Conservation (phyloP, 2,113 vertebrate species). For the Campylomormyrus tamandua region DNA sequence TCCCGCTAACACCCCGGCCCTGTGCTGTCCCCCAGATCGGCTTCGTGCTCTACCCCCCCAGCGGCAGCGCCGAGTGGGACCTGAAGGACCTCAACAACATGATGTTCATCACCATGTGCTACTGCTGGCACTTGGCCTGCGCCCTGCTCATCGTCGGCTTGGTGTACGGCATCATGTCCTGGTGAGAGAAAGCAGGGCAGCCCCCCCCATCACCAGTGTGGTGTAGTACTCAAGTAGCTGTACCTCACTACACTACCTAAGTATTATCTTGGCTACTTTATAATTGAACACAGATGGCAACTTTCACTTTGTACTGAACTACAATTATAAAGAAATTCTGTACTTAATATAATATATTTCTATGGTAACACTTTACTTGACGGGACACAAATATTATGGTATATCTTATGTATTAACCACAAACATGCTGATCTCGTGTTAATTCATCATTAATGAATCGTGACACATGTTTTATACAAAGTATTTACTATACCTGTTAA, state of each 20-base stretch:
- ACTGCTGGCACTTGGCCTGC: conserved; percentile 84
- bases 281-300: neutral
- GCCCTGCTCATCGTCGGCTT: conserved; percentile 62
- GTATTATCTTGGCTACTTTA: neutral
- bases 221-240: neutral
- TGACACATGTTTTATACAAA: too few relatives aligned
- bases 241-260: neutral
- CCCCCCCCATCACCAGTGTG: neutral
- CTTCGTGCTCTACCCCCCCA: conserved; percentile 81
- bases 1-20: neutral
- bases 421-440: too few relatives aligned
- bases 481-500: too few relatives aligned
- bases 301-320: too few relatives aligned
- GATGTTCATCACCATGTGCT: conserved; percentile 84
- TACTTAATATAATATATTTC: too few relatives aligned
- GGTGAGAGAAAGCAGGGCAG: conserved; percentile 63
- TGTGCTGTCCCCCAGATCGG: conserved; percentile 66
- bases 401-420: too few relatives aligned
- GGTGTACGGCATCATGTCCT: conserved; percentile 68
- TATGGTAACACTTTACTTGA: too few relatives aligned
- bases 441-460: too few relatives aligned
- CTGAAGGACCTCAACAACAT: conserved; percentile 69
- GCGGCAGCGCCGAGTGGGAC: conserved; percentile 73
- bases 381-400: too few relatives aligned
- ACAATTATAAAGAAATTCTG: too few relatives aligned